These are phyloP conservation scores for Sitophilus oryzae DNA, from an alignment of 1,140 invertebrate species.

Conservation along the genomic window DNA sequence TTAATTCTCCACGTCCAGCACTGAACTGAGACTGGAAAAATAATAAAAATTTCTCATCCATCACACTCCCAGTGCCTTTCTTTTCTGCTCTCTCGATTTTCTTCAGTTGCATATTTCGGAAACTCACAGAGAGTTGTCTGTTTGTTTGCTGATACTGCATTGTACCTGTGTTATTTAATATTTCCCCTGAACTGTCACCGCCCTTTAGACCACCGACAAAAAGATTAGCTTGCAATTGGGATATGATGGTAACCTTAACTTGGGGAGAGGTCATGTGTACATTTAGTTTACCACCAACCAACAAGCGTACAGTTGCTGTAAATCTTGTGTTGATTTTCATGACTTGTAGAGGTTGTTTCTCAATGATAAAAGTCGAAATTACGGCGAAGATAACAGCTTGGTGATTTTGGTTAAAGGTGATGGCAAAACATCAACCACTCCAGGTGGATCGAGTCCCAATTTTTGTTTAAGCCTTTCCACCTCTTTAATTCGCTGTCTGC, in stretches of 20 bases:
- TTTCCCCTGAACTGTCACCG: conserved; percentile 82
- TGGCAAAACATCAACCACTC: conserved; percentile 60
- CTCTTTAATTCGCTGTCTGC: conserved; percentile 77
- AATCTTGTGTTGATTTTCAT: conserved; percentile 97
- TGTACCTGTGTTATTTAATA: conserved; percentile 74
- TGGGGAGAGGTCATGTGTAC: conserved; percentile 92
- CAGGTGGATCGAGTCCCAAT: conserved; percentile 56
- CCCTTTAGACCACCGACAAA: conserved; percentile 60
- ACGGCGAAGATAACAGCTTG: conserved; percentile 79
- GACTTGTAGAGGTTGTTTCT: conserved; percentile 96
- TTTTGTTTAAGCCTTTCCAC: conserved; percentile 64
- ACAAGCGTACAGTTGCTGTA: conserved; percentile 81
- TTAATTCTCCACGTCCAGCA: conserved; percentile 82
- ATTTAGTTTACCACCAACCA: conserved; percentile 89
- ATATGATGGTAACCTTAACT: conserved; percentile 78
- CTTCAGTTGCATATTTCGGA: conserved; percentile 88
- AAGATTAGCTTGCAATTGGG: conserved; percentile 80
- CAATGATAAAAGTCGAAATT: conserved; percentile 94
- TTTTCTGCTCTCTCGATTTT: conserved; percentile 92
- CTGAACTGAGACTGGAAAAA: conserved; percentile 90
- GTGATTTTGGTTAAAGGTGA: conserved; percentile 64
- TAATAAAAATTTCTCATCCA: conserved; percentile 96
- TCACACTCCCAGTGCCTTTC: conserved; percentile 92
- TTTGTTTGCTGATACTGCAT: conserved; percentile 51
- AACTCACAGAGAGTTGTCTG: conserved; percentile 71